Evolutionary conservation across 2,113 vertebrate genomes (phyloP), one percentile per base, ranked within the genome.

Genomic region (Irena cyanogastra): DNA sequence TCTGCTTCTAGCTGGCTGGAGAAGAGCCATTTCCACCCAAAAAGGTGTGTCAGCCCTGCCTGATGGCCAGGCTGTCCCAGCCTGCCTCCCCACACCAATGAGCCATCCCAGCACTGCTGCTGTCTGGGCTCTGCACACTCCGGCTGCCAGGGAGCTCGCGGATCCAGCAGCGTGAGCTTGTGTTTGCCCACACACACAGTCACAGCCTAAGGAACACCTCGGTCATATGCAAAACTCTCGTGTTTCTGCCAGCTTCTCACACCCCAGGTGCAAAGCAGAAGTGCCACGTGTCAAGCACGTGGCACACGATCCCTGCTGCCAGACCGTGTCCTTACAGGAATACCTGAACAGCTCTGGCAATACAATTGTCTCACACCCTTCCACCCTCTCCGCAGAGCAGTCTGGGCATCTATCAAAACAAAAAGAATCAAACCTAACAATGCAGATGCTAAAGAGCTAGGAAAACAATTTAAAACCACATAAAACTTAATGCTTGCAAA

Each of bases 61-160:
- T n/a, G 50, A 21, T 6, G 26, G 42, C 24, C 53, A 41, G 41
- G 72, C 47, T 41, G 39, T 11, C 47, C 9, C 28, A 35, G 56
- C 41, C 80, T 64, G 42, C 15, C 21, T 54, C 12, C 28, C 30
- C 23, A 5, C 31, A 13, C 35, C 16, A 1, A 2, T 4, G 15
- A 76, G 45, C 54, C 59, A 78, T 50, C 33, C n/a, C 87, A 54
- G 27, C 54, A 1, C 26, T 3, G 35, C 4, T n/a, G 63, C 70
- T 37, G 44, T 52, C 41, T 21, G 0, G 12, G 53, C 41, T 54
- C 3, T 1, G 1, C 39, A 17, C 18, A 1, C 66, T 15, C 23
- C 12, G 57, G 7, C 61, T 78, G 60, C 69, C 68, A 57, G 45
- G 26, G 3, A 27, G 31, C 45, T 61, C 8, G 1, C 26, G 13